These are phyloP conservation scores for Sturnus vulgaris DNA, from an alignment of 2,113 vertebrate genomes.

Conservation along the genomic window DNA sequence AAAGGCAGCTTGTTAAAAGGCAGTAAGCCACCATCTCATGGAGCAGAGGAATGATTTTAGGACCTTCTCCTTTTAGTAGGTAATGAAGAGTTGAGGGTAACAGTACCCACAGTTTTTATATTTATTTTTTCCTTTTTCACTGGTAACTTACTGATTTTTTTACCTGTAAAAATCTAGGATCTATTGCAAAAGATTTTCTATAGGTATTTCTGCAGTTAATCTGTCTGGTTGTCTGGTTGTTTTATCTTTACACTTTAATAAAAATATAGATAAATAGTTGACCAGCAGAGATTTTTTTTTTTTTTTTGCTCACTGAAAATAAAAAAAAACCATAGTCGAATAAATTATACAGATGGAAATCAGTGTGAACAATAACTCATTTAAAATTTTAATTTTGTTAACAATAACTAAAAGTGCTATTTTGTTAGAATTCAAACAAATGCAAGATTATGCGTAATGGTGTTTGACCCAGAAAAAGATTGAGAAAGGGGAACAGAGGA, in stretches of 20 bases:
- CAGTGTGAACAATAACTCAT: background rate
- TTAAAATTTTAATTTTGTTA: constrained; percentile 51
- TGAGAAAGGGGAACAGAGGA: background rate
- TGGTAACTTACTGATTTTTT: background rate
- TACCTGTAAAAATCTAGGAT: background rate
- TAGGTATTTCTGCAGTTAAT: background rate
- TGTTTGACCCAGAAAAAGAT: background rate
- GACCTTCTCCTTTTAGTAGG: background rate
- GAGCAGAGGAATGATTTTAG: background rate
- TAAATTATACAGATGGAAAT: background rate
- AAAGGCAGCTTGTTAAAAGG: background rate
- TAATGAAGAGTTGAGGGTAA: background rate
- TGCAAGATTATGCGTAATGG: constrained; percentile 7
- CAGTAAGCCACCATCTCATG: background rate
- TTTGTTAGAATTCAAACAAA: constrained; percentile 45
- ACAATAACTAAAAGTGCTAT: background rate
- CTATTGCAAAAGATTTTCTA: background rate
- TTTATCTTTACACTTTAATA: background rate
- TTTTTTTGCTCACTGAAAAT: background rate
- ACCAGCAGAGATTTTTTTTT: background rate
- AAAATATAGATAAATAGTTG: background rate
- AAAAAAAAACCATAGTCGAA: background rate
- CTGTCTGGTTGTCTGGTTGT: background rate
- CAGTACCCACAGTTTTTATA: background rate
- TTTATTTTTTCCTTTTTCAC: background rate